Evolutionary conservation across 1,140 invertebrate species (phyloP), one percentile per base, ranked within the genome.

Genomic region (Parasteatoda tepidariorum): DNA sequence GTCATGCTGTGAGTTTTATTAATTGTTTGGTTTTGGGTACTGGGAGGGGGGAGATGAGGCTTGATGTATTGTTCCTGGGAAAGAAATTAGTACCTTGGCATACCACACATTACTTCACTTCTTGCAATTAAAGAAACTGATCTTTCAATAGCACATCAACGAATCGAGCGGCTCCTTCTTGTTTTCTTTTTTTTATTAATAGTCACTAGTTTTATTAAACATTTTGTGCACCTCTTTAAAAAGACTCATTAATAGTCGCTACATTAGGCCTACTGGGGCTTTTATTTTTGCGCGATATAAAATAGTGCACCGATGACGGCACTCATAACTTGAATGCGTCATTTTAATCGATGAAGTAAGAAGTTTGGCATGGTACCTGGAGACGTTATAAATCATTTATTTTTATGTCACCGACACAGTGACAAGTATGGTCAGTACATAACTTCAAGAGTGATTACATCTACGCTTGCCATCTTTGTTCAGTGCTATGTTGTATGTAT

Each of bases 41-140:
- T 41, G 62, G 48, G 59, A 48, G 62, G 18, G 48, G 59, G 33
- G 62, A n/a, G 64, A 57, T 31, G 22, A 22, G 5, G 22, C 55
- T 28, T 79, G 75, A 79, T 79, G 75, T 79, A 79, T 79, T 79
- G 41, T 79, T 79, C 41, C 75, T n/a, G n/a, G 34, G 62, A 79
- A 79, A 79, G 75, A 79, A 79, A 79, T 79, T 79, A 79, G 75
- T 79, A 79, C 75, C 75, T 68, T 79, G 75, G 62, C 75, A 79
- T 79, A 68, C 34, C 30, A 62, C 26, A 26, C 38, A 79, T 79
- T 67, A 68, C 68, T 79, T 41, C 75, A 22, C 64, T 67, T 79
- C 31, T 64, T 68, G 75, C 57, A 79, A 79, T 79, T 79, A 79
- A 79, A 79, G 75, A 79, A 79, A 67, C 38, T 28, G n/a, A 41